Conservation (phyloP, 2,888 invertebrate genomes). For the Phaonia tiefii region DNA sequence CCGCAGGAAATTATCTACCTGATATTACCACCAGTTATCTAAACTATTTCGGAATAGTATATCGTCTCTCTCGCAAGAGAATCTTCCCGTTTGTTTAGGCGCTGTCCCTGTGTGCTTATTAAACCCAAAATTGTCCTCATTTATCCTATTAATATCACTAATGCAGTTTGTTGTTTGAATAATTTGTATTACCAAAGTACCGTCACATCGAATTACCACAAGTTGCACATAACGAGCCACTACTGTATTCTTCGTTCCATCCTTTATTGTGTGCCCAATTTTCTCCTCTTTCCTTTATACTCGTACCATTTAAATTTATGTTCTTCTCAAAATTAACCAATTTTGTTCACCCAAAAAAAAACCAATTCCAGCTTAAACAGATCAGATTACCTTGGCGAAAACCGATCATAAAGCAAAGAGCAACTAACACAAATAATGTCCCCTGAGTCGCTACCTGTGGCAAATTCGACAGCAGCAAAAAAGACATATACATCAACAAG, state of each 20-base stretch:
- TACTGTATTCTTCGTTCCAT: not conserved
- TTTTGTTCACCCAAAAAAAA: conserved; percentile 9
- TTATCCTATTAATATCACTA: too few relatives aligned
- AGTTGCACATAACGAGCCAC: too few relatives aligned
- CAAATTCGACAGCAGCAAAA: conserved; percentile 50
- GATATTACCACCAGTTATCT: too few relatives aligned
- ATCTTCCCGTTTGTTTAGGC: too few relatives aligned
- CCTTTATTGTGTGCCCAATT: not conserved
- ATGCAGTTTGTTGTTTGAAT: too few relatives aligned
- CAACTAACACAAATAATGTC: conserved; percentile 61
- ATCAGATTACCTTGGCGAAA: conserved; percentile 60
- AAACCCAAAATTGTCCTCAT: too few relatives aligned
- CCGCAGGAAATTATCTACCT: too few relatives aligned
- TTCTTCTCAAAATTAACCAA: conserved; percentile 33
- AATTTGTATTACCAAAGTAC: too few relatives aligned
- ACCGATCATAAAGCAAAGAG: conserved; percentile 10
- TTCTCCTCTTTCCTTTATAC: not conserved
- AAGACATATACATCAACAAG: conserved; percentile 35
- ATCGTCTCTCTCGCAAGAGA: too few relatives aligned
- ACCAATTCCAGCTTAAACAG: conserved; percentile 59
- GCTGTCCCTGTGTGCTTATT: too few relatives aligned
- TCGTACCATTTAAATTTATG: not conserved
- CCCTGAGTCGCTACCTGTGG: conserved; percentile 59
- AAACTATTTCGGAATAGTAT: too few relatives aligned
- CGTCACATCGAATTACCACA: too few relatives aligned